These are phyloP conservation scores for Spodoptera exigua DNA, from an alignment of 2,888 invertebrate species.

Conservation along the genomic window DNA sequence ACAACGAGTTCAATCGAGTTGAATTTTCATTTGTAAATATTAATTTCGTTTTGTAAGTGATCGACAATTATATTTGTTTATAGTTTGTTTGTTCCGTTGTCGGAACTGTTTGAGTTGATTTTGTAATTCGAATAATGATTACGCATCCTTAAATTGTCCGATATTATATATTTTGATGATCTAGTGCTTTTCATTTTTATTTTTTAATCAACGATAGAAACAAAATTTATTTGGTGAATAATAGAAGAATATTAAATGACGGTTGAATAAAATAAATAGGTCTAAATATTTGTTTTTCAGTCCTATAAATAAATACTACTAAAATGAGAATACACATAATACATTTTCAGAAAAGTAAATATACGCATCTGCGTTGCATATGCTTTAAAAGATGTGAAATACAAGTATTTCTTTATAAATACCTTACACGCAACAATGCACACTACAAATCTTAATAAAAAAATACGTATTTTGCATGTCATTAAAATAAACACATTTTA, in stretches of 20 bases:
- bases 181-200: too few species aligned
- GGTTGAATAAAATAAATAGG: too few species aligned
- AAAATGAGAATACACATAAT: too few species aligned
- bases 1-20: neutral
- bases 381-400: neutral
- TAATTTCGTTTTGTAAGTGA: conserved; percentile 20
- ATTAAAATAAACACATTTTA: conserved; percentile 1
- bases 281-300: too few species aligned
- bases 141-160: too few species aligned
- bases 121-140: too few species aligned
- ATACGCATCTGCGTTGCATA: neutral
- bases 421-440: neutral
- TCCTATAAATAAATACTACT: too few species aligned
- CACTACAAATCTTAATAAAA: neutral
- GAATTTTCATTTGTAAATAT: conserved; percentile 20
- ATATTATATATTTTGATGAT: too few species aligned
- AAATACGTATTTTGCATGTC: neutral
- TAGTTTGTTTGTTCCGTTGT: conserved; percentile 3
- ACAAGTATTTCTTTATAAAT: neutral
- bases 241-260: too few species aligned
- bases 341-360: too few species aligned
- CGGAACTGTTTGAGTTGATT: conserved; percentile 7
- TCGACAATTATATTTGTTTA: conserved; percentile 2
- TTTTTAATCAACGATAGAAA: too few species aligned
- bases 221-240: too few species aligned